A percentile compares a stretch with the other conserved stretches of the same genome.
Conservation (phyloP, 2,113 vertebrate genomes). For the Colius striatus region DNA sequence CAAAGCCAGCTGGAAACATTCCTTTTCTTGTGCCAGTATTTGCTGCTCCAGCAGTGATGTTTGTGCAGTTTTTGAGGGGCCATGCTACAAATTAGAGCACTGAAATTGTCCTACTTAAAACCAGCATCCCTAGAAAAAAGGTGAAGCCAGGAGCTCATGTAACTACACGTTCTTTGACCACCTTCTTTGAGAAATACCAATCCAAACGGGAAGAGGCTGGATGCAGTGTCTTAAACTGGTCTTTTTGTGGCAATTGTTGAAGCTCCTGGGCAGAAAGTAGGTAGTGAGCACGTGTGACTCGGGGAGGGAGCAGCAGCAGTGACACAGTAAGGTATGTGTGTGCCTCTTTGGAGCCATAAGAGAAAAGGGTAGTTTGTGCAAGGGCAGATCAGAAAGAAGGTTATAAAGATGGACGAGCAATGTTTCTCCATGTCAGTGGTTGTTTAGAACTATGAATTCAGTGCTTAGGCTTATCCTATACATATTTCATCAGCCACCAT, state of each 20-base stretch:
- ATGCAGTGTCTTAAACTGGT: rapidly evolving
- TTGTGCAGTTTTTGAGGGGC: neutral
- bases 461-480: neutral
- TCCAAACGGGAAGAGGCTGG: neutral
- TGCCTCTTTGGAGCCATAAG: neutral
- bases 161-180: neutral
- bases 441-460: neutral
- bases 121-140: neutral
- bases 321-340: rapidly evolving
- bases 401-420: rapidly evolving
- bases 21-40: neutral
- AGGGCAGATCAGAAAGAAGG: no score
- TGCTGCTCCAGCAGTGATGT: neutral
- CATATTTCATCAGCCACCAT: rapidly evolving
- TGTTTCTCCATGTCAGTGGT: rapidly evolving
- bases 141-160: neutral
- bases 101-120: rapidly evolving
- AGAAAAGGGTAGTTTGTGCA: neutral
- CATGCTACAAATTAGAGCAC: neutral
- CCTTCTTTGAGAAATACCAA: rapidly evolving
- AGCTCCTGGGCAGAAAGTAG: neutral
- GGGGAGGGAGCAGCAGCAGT: rapidly evolving
- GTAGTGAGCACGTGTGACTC: neutral
- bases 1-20: neutral
- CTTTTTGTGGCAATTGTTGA: rapidly evolving